These are phyloP conservation scores for Trichogramma pretiosum DNA, from an alignment of 1,140 invertebrate species.

Conservation along the genomic window DNA sequence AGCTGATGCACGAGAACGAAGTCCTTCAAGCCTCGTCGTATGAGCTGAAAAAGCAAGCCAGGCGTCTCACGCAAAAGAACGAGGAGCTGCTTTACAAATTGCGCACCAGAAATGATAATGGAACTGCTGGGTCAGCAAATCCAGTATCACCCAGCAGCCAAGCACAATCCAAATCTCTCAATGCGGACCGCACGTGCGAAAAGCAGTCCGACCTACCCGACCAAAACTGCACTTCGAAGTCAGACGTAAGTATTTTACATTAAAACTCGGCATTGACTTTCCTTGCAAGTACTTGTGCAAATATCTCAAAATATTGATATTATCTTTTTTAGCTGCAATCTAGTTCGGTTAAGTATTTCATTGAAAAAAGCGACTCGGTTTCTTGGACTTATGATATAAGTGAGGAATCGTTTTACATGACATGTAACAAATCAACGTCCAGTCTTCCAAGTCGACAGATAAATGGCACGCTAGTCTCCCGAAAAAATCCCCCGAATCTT, in stretches of 20 bases:
- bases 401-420: too few species aligned
- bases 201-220: slow-evolving; percentile 9
- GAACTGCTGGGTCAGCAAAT: too few species aligned
- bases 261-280: too few species aligned
- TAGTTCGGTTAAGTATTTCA: slow-evolving; percentile 58
- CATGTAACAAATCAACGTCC: slow-evolving; percentile 25
- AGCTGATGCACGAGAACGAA: slow-evolving; percentile 55
- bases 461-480: slow-evolving; percentile 28
- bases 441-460: slow-evolving; percentile 30
- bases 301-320: too few species aligned
- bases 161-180: slow-evolving; percentile 21
- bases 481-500: too few species aligned
- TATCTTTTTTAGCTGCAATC: too few species aligned
- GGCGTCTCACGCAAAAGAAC: slow-evolving; percentile 67
- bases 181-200: slow-evolving; percentile 21
- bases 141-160: slow-evolving; percentile 29
- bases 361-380: slow-evolving; percentile 73
- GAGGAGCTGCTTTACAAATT: slow-evolving; percentile 81
- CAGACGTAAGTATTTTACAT: slow-evolving; percentile 21
- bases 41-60: slow-evolving; percentile 66
- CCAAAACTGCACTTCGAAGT: slow-evolving; percentile 6
- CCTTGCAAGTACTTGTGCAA: too few species aligned
- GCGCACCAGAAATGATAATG: slow-evolving; percentile 64
- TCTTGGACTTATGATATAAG: slow-evolving; percentile 75
- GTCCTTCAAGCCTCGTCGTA: slow-evolving; percentile 61